Evolutionary conservation across 2,113 vertebrate genomes (phyloP).

Genomic region (Microcebus griseorufus): DNA sequence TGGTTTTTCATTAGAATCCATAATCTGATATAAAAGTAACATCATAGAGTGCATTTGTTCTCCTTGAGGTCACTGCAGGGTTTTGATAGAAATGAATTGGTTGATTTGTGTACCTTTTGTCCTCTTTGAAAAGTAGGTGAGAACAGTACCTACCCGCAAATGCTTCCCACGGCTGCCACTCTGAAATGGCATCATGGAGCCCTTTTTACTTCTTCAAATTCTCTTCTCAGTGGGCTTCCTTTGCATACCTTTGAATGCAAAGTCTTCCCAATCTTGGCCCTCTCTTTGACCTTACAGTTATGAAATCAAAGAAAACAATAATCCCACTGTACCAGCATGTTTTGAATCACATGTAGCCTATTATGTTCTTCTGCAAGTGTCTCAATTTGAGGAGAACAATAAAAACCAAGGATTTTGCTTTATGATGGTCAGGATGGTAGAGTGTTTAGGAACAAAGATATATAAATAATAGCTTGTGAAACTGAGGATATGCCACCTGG

Average conservation of each 20-base stretch:
- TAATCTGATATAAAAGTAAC: background rate
- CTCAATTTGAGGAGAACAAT: background rate
- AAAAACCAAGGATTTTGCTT: background rate
- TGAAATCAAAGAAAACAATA: background rate
- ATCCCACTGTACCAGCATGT: background rate
- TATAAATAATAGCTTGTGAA: background rate
- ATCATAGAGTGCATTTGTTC: background rate
- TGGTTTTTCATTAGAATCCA: conserved; percentile 26
- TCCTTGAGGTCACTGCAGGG: background rate
- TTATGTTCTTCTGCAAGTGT: background rate
- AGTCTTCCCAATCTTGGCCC: background rate
- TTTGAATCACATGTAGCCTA: background rate
- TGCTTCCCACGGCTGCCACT: background rate
- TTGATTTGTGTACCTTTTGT: background rate
- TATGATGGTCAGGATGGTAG: background rate
- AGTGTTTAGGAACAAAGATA: background rate
- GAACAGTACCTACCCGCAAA: background rate
- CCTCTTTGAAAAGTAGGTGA: background rate
- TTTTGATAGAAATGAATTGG: background rate
- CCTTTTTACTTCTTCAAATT: background rate
- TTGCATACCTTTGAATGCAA: background rate
- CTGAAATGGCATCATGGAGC: background rate
- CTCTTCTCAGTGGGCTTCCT: background rate
- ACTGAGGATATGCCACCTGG: background rate
- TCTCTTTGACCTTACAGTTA: background rate